These are phyloP conservation scores for Acipenser oxyrinchus DNA, from an alignment of 2,797 vertebrate genomes.

Conservation along the genomic window DNA sequence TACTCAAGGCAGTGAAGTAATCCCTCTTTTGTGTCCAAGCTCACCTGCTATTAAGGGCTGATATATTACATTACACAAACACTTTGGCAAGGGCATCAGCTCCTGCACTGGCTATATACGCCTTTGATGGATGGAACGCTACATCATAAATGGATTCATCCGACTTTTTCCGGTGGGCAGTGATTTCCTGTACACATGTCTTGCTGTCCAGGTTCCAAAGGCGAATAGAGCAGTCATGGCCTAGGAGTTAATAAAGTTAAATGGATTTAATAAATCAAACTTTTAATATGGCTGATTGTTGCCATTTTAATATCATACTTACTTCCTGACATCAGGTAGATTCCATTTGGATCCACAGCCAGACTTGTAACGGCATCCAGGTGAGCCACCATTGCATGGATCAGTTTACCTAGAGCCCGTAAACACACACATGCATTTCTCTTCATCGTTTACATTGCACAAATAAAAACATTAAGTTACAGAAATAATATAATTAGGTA, in stretches of 20 bases:
- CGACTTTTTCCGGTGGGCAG: conserved; percentile 93
- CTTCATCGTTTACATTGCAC: too few relatives aligned
- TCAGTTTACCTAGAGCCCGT: conserved; percentile 77
- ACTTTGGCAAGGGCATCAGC: conserved; percentile 97
- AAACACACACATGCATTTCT: background rate
- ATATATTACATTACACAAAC: conserved; percentile 73
- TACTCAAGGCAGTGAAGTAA: conserved; percentile 71
- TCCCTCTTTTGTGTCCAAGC: conserved; percentile 54
- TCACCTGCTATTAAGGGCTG: conserved; percentile 45
- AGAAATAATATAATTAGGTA: too few relatives aligned
- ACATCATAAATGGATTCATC: conserved; percentile 98
- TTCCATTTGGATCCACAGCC: conserved; percentile 97
- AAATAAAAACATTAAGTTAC: too few relatives aligned
- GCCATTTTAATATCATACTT: conserved; percentile 37
- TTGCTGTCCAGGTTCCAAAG: conserved; percentile 98
- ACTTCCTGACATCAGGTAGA: conserved; percentile 99
- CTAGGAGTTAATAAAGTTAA: conserved; percentile 41
- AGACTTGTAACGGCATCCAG: conserved; percentile 96
- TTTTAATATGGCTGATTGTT: too few relatives aligned
- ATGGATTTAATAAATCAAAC: too few relatives aligned
- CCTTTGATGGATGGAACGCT: conserved; percentile 98
- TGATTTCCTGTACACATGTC: conserved; percentile 97
- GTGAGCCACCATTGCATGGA: conserved; percentile 97
- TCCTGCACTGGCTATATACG: conserved; percentile 93
- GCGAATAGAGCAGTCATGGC: conserved; percentile 96